Conservation (phyloP, 2,797 vertebrate genomes). For the Rhincodon typus region DNA sequence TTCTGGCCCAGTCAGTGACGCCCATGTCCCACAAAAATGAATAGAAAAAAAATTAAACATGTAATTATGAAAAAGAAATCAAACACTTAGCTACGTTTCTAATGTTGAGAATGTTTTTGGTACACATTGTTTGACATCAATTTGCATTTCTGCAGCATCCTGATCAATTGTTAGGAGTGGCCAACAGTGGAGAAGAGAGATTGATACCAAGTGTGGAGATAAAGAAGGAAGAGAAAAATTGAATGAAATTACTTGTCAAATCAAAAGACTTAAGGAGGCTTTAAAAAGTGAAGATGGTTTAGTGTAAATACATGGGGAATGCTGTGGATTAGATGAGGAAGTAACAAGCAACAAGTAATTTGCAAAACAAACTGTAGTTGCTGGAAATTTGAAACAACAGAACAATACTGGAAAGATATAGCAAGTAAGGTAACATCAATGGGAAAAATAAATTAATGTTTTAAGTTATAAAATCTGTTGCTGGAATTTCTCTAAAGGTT, state of each 20-base stretch:
- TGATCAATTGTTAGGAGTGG: neutral
- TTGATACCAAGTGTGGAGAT: neutral
- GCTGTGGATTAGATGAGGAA: neutral
- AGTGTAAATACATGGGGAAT: neutral
- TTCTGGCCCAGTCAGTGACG: no score
- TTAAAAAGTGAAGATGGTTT: neutral
- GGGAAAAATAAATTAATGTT: neutral
- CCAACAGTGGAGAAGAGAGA: neutral
- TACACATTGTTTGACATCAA: neutral
- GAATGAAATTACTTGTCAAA: neutral
- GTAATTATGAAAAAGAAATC: no score
- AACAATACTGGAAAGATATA: neutral
- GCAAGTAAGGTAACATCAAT: neutral
- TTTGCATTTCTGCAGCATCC: neutral
- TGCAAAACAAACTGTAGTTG: neutral
- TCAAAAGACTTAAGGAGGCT: neutral
- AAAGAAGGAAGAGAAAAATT: neutral
- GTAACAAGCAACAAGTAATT: neutral
- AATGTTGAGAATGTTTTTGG: neutral
- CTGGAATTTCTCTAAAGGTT: neutral
- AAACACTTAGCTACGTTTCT: no score
- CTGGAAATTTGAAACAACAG: neutral
- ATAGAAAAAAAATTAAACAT: neutral
- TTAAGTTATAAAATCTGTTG: neutral
- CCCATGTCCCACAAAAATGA: no score